Base-by-base conservation (phyloP, 2,888 invertebrate species). In the Protodeltote pygarga region DNA sequence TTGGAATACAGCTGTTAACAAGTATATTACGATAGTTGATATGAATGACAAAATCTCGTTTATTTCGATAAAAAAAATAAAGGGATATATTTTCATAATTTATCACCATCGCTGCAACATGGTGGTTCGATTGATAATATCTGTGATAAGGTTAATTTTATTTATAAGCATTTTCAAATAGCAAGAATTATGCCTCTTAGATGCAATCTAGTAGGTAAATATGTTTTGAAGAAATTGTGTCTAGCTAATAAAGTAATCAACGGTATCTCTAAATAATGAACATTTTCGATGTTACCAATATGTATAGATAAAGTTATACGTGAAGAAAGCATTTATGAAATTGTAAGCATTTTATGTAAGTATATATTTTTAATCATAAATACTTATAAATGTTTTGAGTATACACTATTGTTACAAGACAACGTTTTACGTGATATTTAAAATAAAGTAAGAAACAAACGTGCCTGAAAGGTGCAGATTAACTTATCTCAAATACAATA, bases 111-210 rank as follows among this genome's bases (percentile, higher is more conserved):
- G 16, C 13, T 29, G 33, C 9, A 32, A 27, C 19, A 50, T 32
- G 37, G 21, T 29, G 20, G n/a, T 24, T 27, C 27, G 23, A 15
- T 23, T n/a, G 20, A 57, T 40, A 13, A 31, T 23, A 54, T 41
- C 57, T 54, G 62, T 58, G 57, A 58, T 62, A 58, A 39, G 0
- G 25, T 17, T 61, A 14, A 51, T 52, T 52, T 61, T 20, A 17
- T 29, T 25, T n/a, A n/a, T n/a, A n/a, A 51, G 8, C 39, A 51
- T 25, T 21, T 10, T 16, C 23, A 27, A 11, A 27, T 38, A 35
- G 9, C 10, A 23, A 40, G 20, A 20, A 20, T n/a, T 9, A 19
- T 23, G 23, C 32, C 35, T 39, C 32, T 11, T 20, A 16, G 23
- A 10, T 10, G n/a, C 5, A 14, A 10, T n/a, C n/a, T 14, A 23